Conservation (phyloP, 2,888 invertebrate genomes). For the Graphium colonna region DNA sequence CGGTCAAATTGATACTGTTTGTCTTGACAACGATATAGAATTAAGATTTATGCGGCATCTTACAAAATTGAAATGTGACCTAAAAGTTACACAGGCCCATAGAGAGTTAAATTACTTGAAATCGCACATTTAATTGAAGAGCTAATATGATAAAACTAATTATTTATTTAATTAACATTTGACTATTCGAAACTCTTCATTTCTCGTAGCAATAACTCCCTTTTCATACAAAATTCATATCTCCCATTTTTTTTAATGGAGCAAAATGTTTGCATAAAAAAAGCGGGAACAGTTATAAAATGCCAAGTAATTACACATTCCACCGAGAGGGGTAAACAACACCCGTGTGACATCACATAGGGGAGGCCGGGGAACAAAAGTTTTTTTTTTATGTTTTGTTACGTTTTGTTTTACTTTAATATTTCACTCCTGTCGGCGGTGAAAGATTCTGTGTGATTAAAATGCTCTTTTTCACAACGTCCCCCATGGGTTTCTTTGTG, state of each 20-base stretch:
- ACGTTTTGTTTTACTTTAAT: constrained; percentile 61
- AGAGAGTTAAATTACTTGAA: no score
- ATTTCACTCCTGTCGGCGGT: constrained; percentile 60
- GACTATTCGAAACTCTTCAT: no score
- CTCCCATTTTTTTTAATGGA: constrained; percentile 9
- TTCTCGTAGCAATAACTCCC: background rate
- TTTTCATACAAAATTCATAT: background rate
- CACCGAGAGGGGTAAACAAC: constrained; percentile 36
- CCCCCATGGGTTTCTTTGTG: constrained; percentile 29
- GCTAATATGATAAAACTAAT: no score
- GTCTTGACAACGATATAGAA: no score
- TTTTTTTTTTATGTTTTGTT: constrained; percentile 38
- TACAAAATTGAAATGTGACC: no score
- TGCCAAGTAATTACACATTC: constrained; percentile 61
- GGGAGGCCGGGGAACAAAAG: constrained; percentile 49
- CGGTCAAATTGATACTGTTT: no score
- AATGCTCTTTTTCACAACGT: constrained; percentile 45
- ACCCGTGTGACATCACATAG: constrained; percentile 40
- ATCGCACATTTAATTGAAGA: no score
- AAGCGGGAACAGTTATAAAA: constrained; percentile 42
- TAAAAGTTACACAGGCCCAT: no score
- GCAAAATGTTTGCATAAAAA: constrained; percentile 11
- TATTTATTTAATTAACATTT: no score
- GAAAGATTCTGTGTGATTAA: constrained; percentile 57
- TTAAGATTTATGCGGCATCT: no score